Conservation (phyloP, 53 echinoderm and acorn worm species). For the Astropecten irregularis region DNA sequence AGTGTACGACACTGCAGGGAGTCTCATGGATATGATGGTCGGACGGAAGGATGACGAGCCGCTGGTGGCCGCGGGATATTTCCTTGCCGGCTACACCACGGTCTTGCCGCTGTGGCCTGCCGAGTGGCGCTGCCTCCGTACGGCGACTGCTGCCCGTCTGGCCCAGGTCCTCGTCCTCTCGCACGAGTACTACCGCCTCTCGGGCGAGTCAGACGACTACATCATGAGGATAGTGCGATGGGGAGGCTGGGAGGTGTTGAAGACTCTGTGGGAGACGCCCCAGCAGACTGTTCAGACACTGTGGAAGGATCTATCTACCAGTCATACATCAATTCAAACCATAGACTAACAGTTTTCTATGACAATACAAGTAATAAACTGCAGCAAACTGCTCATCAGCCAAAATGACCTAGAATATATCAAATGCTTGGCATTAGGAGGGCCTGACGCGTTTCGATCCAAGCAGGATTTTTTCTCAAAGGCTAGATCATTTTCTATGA, state of each 20-base stretch:
- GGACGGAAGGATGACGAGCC: neutral
- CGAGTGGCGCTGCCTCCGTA: constrained; percentile 29
- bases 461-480: too few relatives aligned
- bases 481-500: too few relatives aligned
- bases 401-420: too few relatives aligned
- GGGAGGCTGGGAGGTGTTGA: constrained; percentile 27
- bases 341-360: too few relatives aligned
- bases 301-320: neutral
- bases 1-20: constrained; percentile 53
- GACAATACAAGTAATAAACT: too few relatives aligned
- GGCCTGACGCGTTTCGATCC: too few relatives aligned
- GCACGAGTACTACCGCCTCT: neutral
- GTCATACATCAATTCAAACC: too few relatives aligned
- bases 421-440: too few relatives aligned
- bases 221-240: neutral
- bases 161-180: constrained; percentile 39
- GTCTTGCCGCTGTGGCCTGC: neutral
- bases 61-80: constrained; percentile 15
- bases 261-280: constrained; percentile 23
- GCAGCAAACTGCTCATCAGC: too few relatives aligned
- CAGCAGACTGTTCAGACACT: constrained; percentile 5
- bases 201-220: constrained; percentile 3
- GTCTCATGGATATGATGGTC: constrained; percentile 14
- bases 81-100: constrained; percentile 41
- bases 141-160: constrained; percentile 8